Conservation (phyloP, 2,888 invertebrate genomes). For the Ditula angustiorana region DNA sequence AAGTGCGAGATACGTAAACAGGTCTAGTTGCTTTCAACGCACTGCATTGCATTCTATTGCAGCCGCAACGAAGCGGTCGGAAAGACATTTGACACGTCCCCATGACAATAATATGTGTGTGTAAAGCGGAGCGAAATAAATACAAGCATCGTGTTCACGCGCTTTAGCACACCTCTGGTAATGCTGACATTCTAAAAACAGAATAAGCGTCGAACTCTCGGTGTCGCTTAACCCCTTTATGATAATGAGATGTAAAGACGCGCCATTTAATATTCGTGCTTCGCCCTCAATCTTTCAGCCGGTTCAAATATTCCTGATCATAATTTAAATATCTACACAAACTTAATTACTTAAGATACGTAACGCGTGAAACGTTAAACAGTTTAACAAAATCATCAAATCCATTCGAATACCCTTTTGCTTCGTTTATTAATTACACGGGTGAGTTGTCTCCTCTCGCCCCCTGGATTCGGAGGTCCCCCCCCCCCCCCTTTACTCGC, state of each 20-base stretch:
- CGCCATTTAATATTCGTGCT: background rate
- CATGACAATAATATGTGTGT: constrained; percentile 71
- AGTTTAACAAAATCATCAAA: constrained; percentile 68
- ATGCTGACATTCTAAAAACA: constrained; percentile 6
- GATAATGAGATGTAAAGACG: background rate
- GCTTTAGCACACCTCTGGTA: constrained; percentile 4
- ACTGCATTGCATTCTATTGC: constrained; percentile 76
- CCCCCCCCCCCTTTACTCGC: constrained; percentile 53
- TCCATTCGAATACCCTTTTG: constrained; percentile 65
- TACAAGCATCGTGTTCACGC: constrained; percentile 45
- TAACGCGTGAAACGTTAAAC: constrained; percentile 41
- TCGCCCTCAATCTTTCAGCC: background rate
- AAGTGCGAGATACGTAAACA: constrained; percentile 66
- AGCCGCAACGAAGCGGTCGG: constrained; percentile 70
- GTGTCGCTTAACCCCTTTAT: constrained; percentile 4
- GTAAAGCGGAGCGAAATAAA: constrained; percentile 64
- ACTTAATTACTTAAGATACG: constrained; percentile 18
- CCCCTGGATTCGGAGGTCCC: constrained; percentile 43
- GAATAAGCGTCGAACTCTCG: constrained; percentile 4
- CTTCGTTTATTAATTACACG: constrained; percentile 78
- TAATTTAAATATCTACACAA: constrained; percentile 9
- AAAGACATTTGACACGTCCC: constrained; percentile 81
- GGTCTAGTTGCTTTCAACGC: constrained; percentile 75
- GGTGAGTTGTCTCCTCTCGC: constrained; percentile 55
- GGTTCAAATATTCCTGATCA: constrained; percentile 1